phyloP scores from a whole-genome alignment of 2,797 vertebrate genomes.

The Gorsachius magnificus region DNA sequence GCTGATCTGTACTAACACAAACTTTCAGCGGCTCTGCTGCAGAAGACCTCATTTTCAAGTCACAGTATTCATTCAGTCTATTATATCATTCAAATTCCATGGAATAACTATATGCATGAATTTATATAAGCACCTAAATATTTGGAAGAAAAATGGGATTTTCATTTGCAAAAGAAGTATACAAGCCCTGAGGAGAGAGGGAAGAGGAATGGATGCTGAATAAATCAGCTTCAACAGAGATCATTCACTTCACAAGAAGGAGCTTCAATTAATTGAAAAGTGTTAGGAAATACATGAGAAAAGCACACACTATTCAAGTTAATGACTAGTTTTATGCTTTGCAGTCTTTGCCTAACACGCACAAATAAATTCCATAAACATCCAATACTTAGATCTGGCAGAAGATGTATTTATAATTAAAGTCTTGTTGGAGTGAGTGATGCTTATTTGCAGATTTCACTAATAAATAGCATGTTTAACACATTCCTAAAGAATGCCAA shows the following conservation, averaged over 20 bases:
- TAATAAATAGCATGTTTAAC: background rate
- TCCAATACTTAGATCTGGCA: slow-evolving; percentile 2
- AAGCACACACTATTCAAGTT: background rate
- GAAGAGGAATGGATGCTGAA: background rate
- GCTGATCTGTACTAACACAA: background rate
- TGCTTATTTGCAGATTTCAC: background rate
- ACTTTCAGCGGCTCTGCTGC: background rate
- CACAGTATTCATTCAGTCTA: background rate
- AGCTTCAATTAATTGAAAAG: background rate
- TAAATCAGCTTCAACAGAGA: background rate
- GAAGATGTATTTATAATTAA: slow-evolving; percentile 51
- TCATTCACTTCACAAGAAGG: background rate
- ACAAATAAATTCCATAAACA: slow-evolving; percentile 6
- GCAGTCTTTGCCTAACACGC: slow-evolving; percentile 4
- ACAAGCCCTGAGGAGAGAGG: background rate
- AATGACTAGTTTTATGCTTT: slow-evolving; percentile 16
- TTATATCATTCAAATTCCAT: background rate
- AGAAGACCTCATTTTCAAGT: background rate
- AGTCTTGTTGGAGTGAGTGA: background rate
- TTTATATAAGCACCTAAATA: background rate
- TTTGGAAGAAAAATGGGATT: background rate
- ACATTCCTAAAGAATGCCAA: background rate
- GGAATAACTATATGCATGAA: background rate
- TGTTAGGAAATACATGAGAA: background rate
- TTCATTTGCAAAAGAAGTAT: background rate